Evolutionary conservation across 2,888 invertebrate genomes (phyloP).

Genomic region (Clanis bilineata): DNA sequence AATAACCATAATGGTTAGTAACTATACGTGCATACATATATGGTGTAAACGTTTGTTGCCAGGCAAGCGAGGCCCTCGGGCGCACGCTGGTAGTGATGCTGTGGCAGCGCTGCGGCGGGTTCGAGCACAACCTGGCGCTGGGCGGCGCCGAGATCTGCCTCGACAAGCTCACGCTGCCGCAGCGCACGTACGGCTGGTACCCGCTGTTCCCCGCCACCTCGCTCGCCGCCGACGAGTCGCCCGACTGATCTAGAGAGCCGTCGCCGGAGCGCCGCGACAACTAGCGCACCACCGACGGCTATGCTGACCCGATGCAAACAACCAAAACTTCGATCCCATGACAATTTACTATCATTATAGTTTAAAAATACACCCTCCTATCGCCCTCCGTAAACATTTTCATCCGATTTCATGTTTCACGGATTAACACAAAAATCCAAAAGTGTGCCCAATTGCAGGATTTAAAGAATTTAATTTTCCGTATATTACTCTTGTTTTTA

Average conservation of each 20-base stretch:
- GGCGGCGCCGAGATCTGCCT: conserved; percentile 94
- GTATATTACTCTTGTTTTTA: too few species aligned
- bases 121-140: conserved; percentile 90
- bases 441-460: too few species aligned
- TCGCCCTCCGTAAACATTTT: too few species aligned
- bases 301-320: conserved; percentile 10
- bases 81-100: conserved; percentile 94
- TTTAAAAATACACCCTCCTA: not conserved
- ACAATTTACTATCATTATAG: not conserved
- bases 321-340: not conserved
- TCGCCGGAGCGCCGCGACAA: conserved; percentile 73
- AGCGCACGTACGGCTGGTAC: conserved; percentile 94
- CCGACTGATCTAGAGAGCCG: conserved; percentile 80
- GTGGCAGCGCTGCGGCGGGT: conserved; percentile 94
- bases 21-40: too few species aligned
- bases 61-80: conserved; percentile 89
- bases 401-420: too few species aligned
- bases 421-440: not conserved
- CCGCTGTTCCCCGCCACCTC: conserved; percentile 94
- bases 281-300: conserved; percentile 67
- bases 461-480: not conserved
- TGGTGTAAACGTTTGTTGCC: conserved; percentile 19
- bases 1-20: too few species aligned
- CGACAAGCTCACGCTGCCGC: conserved; percentile 90
- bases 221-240: conserved; percentile 84